Percentiles rank a stretch among this genome's conserved stretches.
Evolutionary conservation across 2,888 invertebrate species (phyloP).

Genomic region (Blera fallax): DNA sequence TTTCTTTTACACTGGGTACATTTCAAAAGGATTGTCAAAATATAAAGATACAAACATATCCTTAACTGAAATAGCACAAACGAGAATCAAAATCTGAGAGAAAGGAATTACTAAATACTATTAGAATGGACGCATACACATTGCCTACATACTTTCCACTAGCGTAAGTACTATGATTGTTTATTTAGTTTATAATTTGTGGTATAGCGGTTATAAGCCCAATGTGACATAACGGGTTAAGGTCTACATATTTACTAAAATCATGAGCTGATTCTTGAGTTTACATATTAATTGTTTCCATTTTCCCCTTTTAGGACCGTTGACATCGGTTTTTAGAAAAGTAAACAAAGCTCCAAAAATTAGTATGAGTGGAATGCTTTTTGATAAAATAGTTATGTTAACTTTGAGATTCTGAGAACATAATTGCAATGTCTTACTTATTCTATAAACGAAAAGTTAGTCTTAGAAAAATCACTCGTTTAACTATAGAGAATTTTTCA

Average conservation of each 20-base stretch:
- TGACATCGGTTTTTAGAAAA: background rate
- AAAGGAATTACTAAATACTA: slow-evolving; percentile 27
- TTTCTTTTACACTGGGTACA: background rate
- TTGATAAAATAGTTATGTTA: background rate
- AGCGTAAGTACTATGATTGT: slow-evolving; percentile 74
- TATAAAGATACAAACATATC: background rate
- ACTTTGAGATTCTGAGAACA: background rate
- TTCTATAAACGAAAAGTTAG: too few relatives aligned
- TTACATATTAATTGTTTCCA: background rate
- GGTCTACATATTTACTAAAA: background rate
- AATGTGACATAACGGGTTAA: background rate
- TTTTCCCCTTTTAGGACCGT: background rate
- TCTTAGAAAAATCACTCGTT: too few relatives aligned
- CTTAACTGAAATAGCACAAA: background rate
- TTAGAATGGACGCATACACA: slow-evolving; percentile 76
- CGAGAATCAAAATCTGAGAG: background rate
- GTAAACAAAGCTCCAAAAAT: slow-evolving; percentile 58
- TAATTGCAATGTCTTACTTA: too few relatives aligned
- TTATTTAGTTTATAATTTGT: background rate
- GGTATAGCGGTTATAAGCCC: background rate
- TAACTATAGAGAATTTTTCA: too few relatives aligned
- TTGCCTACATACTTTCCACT: slow-evolving; percentile 76
- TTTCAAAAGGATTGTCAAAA: background rate
- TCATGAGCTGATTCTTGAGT: background rate
- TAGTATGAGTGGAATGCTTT: slow-evolving; percentile 62